Conservation (phyloP, 2,888 invertebrate genomes). For the Nephrotoma appendiculata region DNA sequence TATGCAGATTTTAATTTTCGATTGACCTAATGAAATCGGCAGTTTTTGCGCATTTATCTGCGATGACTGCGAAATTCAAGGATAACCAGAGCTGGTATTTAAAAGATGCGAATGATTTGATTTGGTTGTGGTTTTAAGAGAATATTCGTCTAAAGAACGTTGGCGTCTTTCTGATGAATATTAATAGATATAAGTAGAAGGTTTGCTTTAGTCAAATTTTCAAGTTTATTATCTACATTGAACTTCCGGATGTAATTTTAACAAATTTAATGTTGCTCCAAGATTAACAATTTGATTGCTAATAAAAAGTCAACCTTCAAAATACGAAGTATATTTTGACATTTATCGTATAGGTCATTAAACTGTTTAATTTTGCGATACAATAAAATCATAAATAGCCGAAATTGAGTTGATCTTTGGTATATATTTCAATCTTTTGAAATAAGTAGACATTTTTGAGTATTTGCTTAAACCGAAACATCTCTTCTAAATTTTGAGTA, state of each 20-base stretch:
- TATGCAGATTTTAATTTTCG: not conserved
- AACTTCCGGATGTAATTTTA: not conserved
- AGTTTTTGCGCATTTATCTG: not conserved
- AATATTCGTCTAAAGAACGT: not conserved
- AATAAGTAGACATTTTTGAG: too few relatives aligned
- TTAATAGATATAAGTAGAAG: not conserved
- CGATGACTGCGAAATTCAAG: not conserved
- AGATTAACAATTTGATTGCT: too few relatives aligned
- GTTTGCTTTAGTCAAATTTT: not conserved
- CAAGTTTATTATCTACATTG: not conserved
- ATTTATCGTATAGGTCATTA: too few relatives aligned
- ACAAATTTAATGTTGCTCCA: too few relatives aligned
- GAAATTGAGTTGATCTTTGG: too few relatives aligned
- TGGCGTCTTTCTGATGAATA: not conserved
- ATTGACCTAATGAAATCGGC: not conserved
- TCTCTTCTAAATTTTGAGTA: too few relatives aligned
- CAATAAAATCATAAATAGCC: too few relatives aligned
- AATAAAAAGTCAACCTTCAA: too few relatives aligned
- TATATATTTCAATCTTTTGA: too few relatives aligned
- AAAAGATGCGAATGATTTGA: not conserved
- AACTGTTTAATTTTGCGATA: too few relatives aligned
- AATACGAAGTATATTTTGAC: too few relatives aligned
- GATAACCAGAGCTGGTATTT: not conserved
- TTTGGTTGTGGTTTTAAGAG: not conserved
- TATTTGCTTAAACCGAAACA: too few relatives aligned